Evolutionary conservation across 2,797 vertebrate species (phyloP), one percentile per base, ranked within the genome.

Genomic region (Peromyscus aztecus): DNA sequence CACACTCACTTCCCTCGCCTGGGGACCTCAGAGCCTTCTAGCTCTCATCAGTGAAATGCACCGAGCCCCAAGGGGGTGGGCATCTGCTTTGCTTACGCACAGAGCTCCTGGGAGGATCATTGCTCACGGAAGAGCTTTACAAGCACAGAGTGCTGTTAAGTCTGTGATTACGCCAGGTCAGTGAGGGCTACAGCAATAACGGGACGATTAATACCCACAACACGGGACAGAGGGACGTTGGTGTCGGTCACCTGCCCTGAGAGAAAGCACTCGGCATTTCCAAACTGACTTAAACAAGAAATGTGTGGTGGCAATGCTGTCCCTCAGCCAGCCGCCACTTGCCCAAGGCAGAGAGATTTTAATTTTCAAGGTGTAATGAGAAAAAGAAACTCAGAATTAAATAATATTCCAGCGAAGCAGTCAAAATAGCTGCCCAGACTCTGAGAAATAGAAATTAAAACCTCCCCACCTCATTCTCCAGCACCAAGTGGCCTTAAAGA

Each of bases 241-340:
- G 78, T 4, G 40, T 86, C 2, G 0, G 78, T 89, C 81, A 85
- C 69, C 90, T 88, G 89, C 81, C 97, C 94, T 6, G 76, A 76
- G 86, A 91, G 91, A 43, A 52, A 85, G 89, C 80, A 91, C 89
- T 95, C 4, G 0, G 52, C 21, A 52, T 90, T 92, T 96, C 77
- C 94, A 97, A 91, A 96, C 94, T 88, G 92, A 95, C 93, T 97
- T 97, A 91, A 97, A 84, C 92, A 97, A 97, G 96, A 95, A 95
- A 96, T 89, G 37, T 92, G 81, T 43, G 14, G 61, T 0, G 0
- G 85, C 23, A 9, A 83, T 69, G 49, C 90, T 55, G 37, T 94
- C 91, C 73, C 89, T 96, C 90, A 86, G 90, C 95, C 95, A 96
- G 97, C 94, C 89, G 93, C 94, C 75, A 77, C 73, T 96, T 73